Evolutionary conservation across 2,113 vertebrate species (phyloP), one percentile per base, ranked within the genome.

Genomic region (Micromys minutus): DNA sequence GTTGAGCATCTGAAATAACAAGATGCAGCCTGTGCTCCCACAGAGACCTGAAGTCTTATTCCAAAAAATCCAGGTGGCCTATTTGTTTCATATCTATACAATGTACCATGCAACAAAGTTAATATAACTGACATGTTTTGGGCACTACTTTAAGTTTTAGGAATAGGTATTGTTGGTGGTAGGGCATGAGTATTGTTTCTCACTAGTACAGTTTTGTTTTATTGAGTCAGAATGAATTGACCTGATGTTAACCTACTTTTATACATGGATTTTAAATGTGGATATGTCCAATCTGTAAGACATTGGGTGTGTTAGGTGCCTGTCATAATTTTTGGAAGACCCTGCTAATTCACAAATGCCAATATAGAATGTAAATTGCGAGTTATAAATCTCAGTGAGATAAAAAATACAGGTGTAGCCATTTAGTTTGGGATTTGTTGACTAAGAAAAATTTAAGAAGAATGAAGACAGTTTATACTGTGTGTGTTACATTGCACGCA

Each of bases 41-140:
- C 36, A 57, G 57, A 76, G 91, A 83, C 5, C 34, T 57, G 52
- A 79, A 84, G 81, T 92, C 65, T 85, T 10, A 93, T 93, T 90
- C 42, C 86, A 47, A 42, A 45, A 89, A 67, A 96, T 17, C 39
- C 34, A 71, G 50, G 16, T 52, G 36, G 52, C 31, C 57, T 22
- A 47, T 39, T 34, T 36, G 71, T 63, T 45, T 96, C 22, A 31
- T 39, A 22, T 86, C 57, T 36, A 55, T 34, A 79, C 0, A 17
- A 10, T 7, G 2, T 47, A 31, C 21, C 5, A 36, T 39, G 19
- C 39, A 59, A 84, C 47, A 50, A 31, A 5, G 29, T 65, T 67
- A 42, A 57, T 39, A 17, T 19, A 42, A 24, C 57, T 69, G 3
- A 4, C 81, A 29, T 65, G 16, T 21, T 87, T 59, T 61, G 24